Conservation (phyloP, 2,888 invertebrate genomes). For the Dione vanillae region DNA sequence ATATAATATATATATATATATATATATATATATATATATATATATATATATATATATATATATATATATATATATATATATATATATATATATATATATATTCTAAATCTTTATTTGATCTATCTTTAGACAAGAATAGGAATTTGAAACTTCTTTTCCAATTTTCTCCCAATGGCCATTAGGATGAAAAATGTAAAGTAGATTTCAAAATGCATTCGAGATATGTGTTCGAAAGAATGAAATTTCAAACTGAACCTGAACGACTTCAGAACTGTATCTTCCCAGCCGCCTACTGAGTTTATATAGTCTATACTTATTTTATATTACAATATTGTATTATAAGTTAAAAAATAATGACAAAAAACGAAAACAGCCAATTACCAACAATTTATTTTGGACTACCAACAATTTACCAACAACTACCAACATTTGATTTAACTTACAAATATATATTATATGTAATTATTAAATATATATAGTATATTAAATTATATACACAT, state of each 20-base stretch:
- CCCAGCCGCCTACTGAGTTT: conserved; percentile 47
- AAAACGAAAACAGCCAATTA: neutral
- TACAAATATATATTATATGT: too few relatives aligned
- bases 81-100: neutral
- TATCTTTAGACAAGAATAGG: conserved; percentile 59
- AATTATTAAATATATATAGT: too few relatives aligned
- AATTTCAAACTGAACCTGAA: conserved; percentile 77
- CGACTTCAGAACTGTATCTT: conserved; percentile 58
- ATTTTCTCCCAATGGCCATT: conserved; percentile 84
- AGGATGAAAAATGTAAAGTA: conserved; percentile 84
- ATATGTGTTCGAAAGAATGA: conserved; percentile 81
- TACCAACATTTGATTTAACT: too few relatives aligned
- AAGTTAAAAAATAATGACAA: too few relatives aligned
- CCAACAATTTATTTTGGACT: too few relatives aligned
- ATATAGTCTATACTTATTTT: conserved; percentile 48
- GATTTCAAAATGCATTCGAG: conserved; percentile 79
- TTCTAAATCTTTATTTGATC: neutral
- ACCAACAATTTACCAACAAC: too few relatives aligned
- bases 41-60: too few relatives aligned
- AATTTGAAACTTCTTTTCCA: conserved; percentile 81
- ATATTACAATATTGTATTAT: neutral
- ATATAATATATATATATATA: too few relatives aligned
- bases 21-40: too few relatives aligned
- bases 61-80: too few relatives aligned
- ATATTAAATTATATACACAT: too few relatives aligned